Evolutionary conservation across 2,888 invertebrate genomes (phyloP).

Genomic region (Ormyrus thymus): DNA sequence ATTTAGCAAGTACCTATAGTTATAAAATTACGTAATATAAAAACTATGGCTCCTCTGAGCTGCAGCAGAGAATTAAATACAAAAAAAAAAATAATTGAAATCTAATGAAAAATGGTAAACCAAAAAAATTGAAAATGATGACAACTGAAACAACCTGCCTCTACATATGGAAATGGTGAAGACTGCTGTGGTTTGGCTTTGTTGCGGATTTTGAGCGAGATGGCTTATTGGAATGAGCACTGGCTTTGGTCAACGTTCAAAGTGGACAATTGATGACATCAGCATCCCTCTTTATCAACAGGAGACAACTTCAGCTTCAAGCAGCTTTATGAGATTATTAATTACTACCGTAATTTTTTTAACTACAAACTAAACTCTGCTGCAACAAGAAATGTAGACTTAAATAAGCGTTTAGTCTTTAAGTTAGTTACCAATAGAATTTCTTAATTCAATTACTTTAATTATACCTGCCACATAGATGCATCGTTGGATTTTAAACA

Average conservation of each 20-base stretch:
- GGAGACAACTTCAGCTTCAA: slow-evolving; percentile 27
- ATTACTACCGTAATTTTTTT: slow-evolving; percentile 34
- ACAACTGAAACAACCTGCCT: slow-evolving; percentile 13
- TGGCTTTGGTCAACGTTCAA: slow-evolving; percentile 25
- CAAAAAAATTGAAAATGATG: slow-evolving; percentile 4
- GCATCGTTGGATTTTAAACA: slow-evolving; percentile 70
- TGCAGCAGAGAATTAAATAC: slow-evolving; percentile 44
- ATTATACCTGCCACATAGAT: slow-evolving; percentile 73
- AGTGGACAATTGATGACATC: slow-evolving; percentile 48
- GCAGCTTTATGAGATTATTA: slow-evolving; percentile 43
- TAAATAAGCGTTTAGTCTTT: slow-evolving; percentile 69
- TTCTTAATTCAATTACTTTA: slow-evolving; percentile 71
- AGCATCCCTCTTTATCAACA: slow-evolving; percentile 24
- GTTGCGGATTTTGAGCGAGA: slow-evolving; percentile 40
- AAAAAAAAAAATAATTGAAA: slow-evolving; percentile 20
- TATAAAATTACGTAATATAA: slow-evolving; percentile 23
- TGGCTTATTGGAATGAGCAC: slow-evolving; percentile 25
- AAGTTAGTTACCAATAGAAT: slow-evolving; percentile 72
- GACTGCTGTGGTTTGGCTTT: slow-evolving; percentile 38
- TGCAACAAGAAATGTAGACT: slow-evolving; percentile 53
- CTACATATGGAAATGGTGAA: slow-evolving; percentile 43
- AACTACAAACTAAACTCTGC: slow-evolving; percentile 49
- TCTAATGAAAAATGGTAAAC: slow-evolving; percentile 10
- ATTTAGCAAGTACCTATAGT: slow-evolving; percentile 15
- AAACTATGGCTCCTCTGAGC: neutral